Conservation (phyloP, 2,113 vertebrate species). For the Eurystomus gularis region DNA sequence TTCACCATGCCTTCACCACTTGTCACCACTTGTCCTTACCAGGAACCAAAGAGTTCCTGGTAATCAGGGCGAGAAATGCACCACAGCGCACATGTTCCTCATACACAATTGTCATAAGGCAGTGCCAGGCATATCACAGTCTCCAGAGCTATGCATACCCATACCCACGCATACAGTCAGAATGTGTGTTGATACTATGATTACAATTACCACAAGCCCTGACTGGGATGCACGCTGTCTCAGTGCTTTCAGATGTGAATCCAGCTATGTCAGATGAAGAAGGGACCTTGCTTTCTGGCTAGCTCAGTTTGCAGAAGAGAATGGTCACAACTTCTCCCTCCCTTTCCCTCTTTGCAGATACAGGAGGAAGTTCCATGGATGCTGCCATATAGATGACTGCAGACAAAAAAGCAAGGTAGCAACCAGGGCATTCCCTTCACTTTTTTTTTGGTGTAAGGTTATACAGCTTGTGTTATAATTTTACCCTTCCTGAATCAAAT, state of each 20-base stretch:
- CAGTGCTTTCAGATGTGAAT: neutral
- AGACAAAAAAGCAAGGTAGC: neutral
- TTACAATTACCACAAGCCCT: neutral
- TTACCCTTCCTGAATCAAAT: neutral
- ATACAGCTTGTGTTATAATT: neutral
- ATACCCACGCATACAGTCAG: neutral
- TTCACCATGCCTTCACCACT: too few species aligned
- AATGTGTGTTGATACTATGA: neutral
- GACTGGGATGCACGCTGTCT: neutral
- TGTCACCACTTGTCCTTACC: too few species aligned
- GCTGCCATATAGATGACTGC: neutral
- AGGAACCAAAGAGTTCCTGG: neutral
- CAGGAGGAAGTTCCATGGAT: neutral
- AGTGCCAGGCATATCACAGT: neutral
- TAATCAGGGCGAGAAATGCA: neutral
- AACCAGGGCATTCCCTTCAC: neutral
- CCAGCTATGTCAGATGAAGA: neutral
- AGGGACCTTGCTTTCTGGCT: neutral
- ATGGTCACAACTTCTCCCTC: neutral
- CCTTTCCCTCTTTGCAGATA: neutral
- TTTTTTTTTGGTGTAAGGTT: neutral
- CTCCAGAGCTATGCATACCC: neutral
- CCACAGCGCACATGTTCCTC: fast-evolving
- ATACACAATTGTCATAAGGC: neutral
- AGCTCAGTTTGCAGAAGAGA: neutral